Conservation (phyloP, 1,140 invertebrate species). For the Trichonephila clavipes region DNA sequence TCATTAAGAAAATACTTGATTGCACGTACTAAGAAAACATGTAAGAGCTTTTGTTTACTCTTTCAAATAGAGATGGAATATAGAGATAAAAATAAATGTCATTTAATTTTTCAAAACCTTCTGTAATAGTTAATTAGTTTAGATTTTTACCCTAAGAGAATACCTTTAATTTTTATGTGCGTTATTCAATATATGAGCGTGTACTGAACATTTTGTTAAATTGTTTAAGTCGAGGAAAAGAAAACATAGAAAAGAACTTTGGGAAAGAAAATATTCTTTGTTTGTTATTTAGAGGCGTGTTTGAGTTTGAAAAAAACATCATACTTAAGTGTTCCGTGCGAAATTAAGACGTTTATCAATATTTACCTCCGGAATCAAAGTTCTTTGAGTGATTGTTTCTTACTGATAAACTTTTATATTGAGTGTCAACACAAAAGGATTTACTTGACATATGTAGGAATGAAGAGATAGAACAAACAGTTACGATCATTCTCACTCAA, state of each 20-base stretch:
- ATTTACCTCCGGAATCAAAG: neutral
- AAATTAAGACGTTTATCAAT: constrained; percentile 18
- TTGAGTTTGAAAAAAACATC: neutral
- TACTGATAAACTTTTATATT: neutral
- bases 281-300: neutral
- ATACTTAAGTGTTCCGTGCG: neutral
- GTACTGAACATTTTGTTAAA: neutral
- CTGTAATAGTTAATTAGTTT: too few relatives aligned
- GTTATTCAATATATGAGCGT: too few relatives aligned
- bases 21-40: too few relatives aligned
- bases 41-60: too few relatives aligned
- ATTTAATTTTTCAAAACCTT: too few relatives aligned
- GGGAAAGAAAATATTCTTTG: neutral
- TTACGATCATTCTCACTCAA: neutral
- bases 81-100: too few relatives aligned
- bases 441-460: neutral
- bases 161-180: too few relatives aligned
- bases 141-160: too few relatives aligned
- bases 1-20: too few relatives aligned
- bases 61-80: too few relatives aligned
- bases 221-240: neutral
- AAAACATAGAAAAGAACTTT: neutral
- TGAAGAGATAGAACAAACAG: constrained; percentile 3
- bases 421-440: constrained; percentile 6
- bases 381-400: neutral